Base-by-base conservation (phyloP, 2,797 vertebrate species). In the Diceros bicornis region DNA sequence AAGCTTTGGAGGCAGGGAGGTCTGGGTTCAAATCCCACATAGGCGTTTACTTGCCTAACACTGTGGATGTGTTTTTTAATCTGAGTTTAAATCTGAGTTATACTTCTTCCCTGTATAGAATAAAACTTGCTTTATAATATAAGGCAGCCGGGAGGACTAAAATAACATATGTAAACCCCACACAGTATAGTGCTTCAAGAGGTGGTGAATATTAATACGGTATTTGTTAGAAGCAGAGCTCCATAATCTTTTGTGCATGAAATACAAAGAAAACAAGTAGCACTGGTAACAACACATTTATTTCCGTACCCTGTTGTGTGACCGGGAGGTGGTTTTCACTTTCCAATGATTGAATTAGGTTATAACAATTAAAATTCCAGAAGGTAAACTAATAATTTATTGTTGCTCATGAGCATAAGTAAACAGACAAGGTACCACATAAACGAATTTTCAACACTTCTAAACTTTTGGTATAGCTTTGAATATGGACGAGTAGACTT, bases 281-380 rank as follows among this genome's bases (percentile, higher is more conserved):
- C 72, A 75, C 97, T 95, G 96, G 97, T 97, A 94, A 98, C 89
- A 98, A 97, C 92, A 97, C 94, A 93, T 98, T 98, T 98, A 98
- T 98, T 98, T 68, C 84, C 0, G 96, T 95, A 96, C 95, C 98
- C 97, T 97, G 96, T 81, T 85, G 92, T 97, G 97, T 97, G 86
- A 96, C 62, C 17, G 41, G 90, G 95, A 96, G 94, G 91, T 91
- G 94, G 34, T 96, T 97, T 94, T 78, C 89, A 97, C 85, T 95
- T 95, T 97, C 94, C 96, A 97, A 47, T 89, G 61, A 95, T 64
- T 86, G 89, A 89, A 95, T 93, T 93, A 81, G 66, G 69, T 97
- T 90, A 37, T 91, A 86, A 98, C 96, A 98, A 94, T 87, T 84
- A 93, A 97, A 97, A 93, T 96, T 96, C 96, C 97, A 98, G 81